Evolutionary conservation across 2,113 vertebrate species (phyloP).

Genomic region (Pedionomus torquatus): DNA sequence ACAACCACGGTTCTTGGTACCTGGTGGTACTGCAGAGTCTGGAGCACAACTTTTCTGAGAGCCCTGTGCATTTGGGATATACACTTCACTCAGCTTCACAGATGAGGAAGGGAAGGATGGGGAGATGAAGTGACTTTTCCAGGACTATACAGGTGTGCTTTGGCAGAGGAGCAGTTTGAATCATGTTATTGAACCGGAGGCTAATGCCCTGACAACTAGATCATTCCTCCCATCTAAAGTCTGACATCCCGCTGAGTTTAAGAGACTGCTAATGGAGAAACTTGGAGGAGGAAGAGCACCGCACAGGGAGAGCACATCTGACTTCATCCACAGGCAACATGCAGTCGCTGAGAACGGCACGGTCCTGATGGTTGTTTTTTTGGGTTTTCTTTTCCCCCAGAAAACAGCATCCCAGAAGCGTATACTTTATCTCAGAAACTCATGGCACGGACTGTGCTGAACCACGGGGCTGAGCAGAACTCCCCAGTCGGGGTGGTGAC

Average conservation of each 20-base stretch:
- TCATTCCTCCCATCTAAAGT: background rate
- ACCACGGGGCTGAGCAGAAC: background rate
- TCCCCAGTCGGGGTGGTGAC: background rate
- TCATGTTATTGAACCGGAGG: background rate
- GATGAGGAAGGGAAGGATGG: background rate
- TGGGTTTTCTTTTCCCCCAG: background rate
- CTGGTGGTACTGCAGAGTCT: background rate
- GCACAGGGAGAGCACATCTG: background rate
- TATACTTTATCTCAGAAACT: background rate
- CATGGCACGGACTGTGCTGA: background rate
- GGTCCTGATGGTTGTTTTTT: background rate
- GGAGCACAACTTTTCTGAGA: background rate
- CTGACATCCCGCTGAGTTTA: background rate
- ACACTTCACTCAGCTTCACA: background rate
- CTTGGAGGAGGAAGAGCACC: background rate
- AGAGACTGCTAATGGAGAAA: background rate
- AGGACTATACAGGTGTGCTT: background rate
- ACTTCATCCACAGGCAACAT: background rate
- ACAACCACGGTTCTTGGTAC: accelerated
- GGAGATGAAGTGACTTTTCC: background rate
- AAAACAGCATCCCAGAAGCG: background rate
- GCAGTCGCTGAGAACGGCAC: accelerated
- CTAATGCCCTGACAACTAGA: background rate
- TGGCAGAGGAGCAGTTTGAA: background rate
- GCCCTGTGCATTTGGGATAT: background rate